A percentile compares a stretch with the other conserved stretches of the same genome.
phyloP scores from a whole-genome alignment of 2,113 vertebrate genomes.

The Macquaria australasica region DNA sequence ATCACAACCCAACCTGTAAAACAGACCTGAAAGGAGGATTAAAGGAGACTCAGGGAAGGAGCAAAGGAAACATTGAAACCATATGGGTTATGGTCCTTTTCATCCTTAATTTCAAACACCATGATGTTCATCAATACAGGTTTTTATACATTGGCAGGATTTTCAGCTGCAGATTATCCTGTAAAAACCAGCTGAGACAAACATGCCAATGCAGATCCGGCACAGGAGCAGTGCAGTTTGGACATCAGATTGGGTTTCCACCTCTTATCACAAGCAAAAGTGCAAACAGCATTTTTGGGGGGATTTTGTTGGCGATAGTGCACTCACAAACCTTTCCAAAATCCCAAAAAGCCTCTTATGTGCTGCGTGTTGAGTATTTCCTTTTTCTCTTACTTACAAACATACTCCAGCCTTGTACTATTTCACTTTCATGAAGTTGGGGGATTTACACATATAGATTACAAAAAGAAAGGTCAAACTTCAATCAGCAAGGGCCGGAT shows the following conservation, averaged over 20 bases:
- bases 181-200: constrained; percentile 2
- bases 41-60: too few species aligned
- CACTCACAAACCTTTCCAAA: background rate
- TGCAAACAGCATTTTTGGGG: too few species aligned
- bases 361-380: background rate
- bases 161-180: background rate
- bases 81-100: background rate
- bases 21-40: too few species aligned
- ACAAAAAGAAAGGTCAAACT: background rate
- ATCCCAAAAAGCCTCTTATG: background rate
- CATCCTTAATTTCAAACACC: background rate
- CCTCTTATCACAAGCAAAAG: too few species aligned
- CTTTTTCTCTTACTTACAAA: background rate
- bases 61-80: too few species aligned
- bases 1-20: too few species aligned
- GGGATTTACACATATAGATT: background rate
- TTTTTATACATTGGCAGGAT: constrained; percentile 1
- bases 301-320: background rate
- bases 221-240: background rate
- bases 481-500: background rate
- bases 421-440: background rate
- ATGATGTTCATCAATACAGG: background rate
- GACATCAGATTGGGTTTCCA: background rate
- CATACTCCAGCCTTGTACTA: background rate
- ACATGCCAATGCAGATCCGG: background rate